Evolutionary conservation across 2,888 invertebrate species (phyloP), one percentile per base, ranked within the genome.

Genomic region (Phengaris arion): DNA sequence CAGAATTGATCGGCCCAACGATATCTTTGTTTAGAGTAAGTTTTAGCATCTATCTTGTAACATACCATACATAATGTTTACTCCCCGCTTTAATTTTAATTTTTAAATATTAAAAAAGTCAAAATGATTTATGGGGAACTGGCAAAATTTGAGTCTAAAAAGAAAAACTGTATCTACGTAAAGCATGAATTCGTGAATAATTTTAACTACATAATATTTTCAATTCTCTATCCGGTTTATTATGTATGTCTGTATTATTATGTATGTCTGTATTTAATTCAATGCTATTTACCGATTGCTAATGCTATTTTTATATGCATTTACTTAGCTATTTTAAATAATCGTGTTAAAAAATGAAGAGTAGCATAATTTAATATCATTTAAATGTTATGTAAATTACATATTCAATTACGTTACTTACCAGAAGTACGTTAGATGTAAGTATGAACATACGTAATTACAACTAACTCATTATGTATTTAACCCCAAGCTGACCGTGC

Each of bases 21-120:
- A 81, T 93, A 76, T 82, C 86, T 45, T 82, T 93, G 72, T 93
- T 93, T 84, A 87, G 91, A 90, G 93, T 93, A 90, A 93, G 93
- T 93, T 81, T 59, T 15, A 59, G 8, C 48, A 48, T 4, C 6
- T 35, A 35, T 35, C 35, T 5, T 48, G 48, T 48, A 48, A 48
- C 48, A 48, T 35, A 35, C 35, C 48, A 48, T 35, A 35, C 35
- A 35, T 35, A 0, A 35, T 35, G 1, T 35, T 35, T 35, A 35
- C 48, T 48, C 6, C 6, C 48, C 48, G 48, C 8, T 48, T 4
- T 48, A 48, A 48, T 48, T 48, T 0, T 35, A 35, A n/a, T n/a
- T 48, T 35, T 35, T 35, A 35, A 35, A 35, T 35, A 35, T 35
- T 35, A 35, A 35, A 35, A 3, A 35, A 2, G 54, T 1, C 2